A percentile compares a stretch with the other conserved stretches of the same genome.
These are phyloP conservation scores for Pogonognathellus flavescens DNA, from an alignment of 1,140 invertebrate genomes.

Conservation along the genomic window DNA sequence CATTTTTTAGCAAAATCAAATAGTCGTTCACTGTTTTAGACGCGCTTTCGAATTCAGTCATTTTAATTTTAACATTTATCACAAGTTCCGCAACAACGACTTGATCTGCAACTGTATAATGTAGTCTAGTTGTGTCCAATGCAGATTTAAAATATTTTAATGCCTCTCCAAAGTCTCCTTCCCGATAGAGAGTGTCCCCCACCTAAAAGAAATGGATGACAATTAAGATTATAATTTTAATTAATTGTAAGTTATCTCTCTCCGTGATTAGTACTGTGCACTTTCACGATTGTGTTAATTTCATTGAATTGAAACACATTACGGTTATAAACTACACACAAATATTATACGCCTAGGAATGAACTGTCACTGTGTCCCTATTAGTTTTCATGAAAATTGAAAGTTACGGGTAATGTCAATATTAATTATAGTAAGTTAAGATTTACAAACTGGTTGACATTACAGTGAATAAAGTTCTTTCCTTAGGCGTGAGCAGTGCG, in stretches of 20 bases:
- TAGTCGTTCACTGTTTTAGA: constrained; percentile 60
- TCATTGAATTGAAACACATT: no score
- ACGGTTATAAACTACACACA: no score
- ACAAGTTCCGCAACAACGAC: constrained; percentile 55
- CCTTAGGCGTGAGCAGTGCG: no score
- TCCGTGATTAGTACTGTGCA: no score
- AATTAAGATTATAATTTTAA: not conserved
- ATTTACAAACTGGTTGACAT: no score
- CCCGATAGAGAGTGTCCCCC: constrained; percentile 51
- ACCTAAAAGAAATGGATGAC: constrained; percentile 19
- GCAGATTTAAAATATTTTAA: constrained; percentile 59
- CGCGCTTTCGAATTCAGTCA: constrained; percentile 61
- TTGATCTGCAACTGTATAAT: constrained; percentile 60
- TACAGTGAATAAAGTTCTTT: no score
- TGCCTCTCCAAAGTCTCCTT: constrained; percentile 59
- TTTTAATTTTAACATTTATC: constrained; percentile 59
- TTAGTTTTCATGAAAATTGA: no score
- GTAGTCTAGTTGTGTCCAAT: constrained; percentile 38
- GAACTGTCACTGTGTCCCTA: no score
- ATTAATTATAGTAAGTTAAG: no score
- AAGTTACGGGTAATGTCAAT: no score
- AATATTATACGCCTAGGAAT: no score
- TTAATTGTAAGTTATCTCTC: not conserved
- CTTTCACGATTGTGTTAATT: no score
- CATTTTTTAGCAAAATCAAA: constrained; percentile 17